Evolutionary conservation across 2,888 invertebrate species (phyloP), one percentile per base, ranked within the genome.

Genomic region (Meiosimyza platycephala): DNA sequence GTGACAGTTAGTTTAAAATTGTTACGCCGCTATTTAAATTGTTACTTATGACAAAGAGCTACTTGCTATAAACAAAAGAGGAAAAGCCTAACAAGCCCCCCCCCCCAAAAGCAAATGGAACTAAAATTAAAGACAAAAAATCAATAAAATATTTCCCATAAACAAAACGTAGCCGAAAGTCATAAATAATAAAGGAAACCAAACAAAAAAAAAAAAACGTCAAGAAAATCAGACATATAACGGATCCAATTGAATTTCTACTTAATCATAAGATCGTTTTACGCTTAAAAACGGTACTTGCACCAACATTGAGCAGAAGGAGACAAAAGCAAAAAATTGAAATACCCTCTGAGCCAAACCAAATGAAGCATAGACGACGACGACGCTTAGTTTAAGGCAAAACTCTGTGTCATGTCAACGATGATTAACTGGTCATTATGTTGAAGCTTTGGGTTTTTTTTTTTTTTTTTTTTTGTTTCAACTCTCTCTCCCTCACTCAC

Each of bases 341-440:
- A 40, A 9, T 40, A 40, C 40, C 40, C 40, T 40, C 40, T 40
- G 40, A 40, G 40, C 6, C 6, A 40, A 40, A 40, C 40, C 40
- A 40, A 40, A 40, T 40, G 40, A 40, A 40, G 40, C 9, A 40
- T 40, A 40, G 40, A 40, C 40, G 40, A 40, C 22, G 22, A 22
- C 28, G 40, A 40, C 9, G 40, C 9, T 40, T 40, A 9, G 40
- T 40, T 40, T 40, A 3, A 40, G 40, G 40, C 40, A 40, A 40
- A 40, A 40, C 40, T 40, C 40, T 40, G 40, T 40, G 63, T 62
- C 63, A 71, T 74, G 71, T 71, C 71, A 71, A 63, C 73, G 33
- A 67, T 71, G 73, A 74, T 74, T 66, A 74, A 71, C 67, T 74
- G 71, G 67, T 71, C 73, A 71, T 54, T 72, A 63, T 63, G 40